Percentiles rank a stretch among this genome's conserved stretches.
phyloP scores from a whole-genome alignment of 2,797 vertebrate species.

The Balearica regulorum region DNA sequence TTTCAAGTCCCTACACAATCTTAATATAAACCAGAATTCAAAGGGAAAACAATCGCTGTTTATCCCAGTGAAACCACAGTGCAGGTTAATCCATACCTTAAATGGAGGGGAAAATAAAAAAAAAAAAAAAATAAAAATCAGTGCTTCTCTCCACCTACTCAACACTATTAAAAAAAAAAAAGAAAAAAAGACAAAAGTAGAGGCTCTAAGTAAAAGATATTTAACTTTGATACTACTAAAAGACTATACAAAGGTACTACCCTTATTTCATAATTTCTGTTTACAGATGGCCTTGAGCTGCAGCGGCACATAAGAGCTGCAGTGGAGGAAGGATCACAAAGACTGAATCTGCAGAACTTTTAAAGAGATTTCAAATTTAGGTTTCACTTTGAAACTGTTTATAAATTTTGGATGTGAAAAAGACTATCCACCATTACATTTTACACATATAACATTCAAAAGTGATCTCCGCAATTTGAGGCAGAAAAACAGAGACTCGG shows the following conservation, averaged over 20 bases:
- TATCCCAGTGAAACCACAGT: neutral
- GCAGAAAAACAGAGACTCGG: neutral
- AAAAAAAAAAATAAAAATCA: neutral
- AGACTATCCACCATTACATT: too few species aligned
- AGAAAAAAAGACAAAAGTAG: neutral
- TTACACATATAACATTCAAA: neutral
- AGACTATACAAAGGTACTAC: neutral
- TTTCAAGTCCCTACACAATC: neutral
- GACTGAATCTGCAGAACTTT: neutral
- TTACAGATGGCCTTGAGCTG: neutral
- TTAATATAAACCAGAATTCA: neutral
- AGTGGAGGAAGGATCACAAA: neutral
- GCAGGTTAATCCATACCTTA: neutral
- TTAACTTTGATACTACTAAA: neutral
- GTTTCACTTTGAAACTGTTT: neutral
- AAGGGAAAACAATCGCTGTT: neutral
- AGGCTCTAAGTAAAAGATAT: neutral
- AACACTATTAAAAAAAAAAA: neutral
- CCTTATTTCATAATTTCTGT: neutral
- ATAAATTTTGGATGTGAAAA: too few species aligned
- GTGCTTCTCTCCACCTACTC: neutral
- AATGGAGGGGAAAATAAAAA: neutral
- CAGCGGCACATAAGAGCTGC: neutral
- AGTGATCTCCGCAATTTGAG: neutral
- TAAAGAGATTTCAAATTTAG: neutral